These are phyloP conservation scores for Atherix ibis DNA, from an alignment of 2,888 invertebrate species.

Conservation along the genomic window DNA sequence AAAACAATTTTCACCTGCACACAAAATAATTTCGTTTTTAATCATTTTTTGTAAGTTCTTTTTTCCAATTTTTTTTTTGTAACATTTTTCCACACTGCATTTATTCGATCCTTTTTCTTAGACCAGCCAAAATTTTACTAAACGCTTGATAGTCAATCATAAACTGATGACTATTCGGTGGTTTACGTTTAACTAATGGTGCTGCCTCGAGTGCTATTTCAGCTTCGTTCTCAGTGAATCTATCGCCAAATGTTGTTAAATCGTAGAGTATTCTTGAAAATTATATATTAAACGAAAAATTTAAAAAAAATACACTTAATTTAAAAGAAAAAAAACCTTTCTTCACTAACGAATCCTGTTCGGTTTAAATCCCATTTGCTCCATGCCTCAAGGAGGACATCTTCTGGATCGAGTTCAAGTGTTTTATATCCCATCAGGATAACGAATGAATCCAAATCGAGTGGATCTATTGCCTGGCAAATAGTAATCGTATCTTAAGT, in stretches of 20 bases:
- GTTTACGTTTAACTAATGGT: conserved; percentile 38
- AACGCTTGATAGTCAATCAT: conserved; percentile 50
- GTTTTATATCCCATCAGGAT: conserved; percentile 43
- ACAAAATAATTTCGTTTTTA: too few species aligned
- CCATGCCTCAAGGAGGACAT: conserved; percentile 43
- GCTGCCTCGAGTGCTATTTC: conserved; percentile 46
- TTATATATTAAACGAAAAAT: too few species aligned
- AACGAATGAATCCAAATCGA: conserved; percentile 48
- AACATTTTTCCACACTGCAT: too few species aligned
- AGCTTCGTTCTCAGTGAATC: conserved; percentile 45
- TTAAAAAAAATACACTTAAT: too few species aligned
- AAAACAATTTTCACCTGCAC: too few species aligned
- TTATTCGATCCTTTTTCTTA: conserved; percentile 27
- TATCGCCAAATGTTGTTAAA: conserved; percentile 47
- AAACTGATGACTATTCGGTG: too few species aligned
- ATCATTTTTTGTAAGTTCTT: too few species aligned
- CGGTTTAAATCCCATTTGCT: conserved; percentile 48
- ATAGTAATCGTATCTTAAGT: neutral
- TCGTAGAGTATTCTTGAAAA: conserved; percentile 43
- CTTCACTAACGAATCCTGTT: conserved; percentile 45
- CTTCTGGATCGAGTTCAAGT: conserved; percentile 46
- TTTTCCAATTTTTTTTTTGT: too few species aligned
- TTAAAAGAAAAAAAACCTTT: conserved; percentile 37
- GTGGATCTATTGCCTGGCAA: conserved; percentile 34
- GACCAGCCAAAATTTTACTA: conserved; percentile 42